Evolutionary conservation across 2,797 vertebrate species (phyloP).

Genomic region (Phataginus tetradactyla): DNA sequence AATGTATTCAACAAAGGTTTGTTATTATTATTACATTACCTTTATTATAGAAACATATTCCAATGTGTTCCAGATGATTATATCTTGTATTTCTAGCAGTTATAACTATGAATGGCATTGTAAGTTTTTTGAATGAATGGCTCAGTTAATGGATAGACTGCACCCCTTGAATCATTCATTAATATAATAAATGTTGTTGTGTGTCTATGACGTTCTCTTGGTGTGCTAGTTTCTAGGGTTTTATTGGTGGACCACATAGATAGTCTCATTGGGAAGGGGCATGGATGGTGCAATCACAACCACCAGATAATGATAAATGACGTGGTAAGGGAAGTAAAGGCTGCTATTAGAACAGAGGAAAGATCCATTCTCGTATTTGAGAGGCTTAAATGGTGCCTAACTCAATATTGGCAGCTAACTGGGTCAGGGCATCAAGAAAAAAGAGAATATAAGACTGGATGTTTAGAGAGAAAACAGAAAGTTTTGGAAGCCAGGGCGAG

Average conservation of each 20-base stretch:
- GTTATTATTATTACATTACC: neutral
- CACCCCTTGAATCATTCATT: neutral
- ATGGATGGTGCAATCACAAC: neutral
- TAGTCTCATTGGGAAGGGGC: neutral
- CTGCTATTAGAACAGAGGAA: neutral
- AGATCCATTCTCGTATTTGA: neutral
- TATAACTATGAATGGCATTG: neutral
- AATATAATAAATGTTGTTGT: neutral
- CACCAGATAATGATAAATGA: neutral
- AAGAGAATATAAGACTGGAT: neutral
- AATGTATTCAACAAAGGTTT: conserved; percentile 5
- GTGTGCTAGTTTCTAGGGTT: neutral
- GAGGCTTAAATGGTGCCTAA: neutral
- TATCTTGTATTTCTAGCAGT: conserved; percentile 4
- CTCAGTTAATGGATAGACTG: neutral
- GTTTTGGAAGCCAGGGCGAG: neutral
- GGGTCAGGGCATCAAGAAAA: neutral
- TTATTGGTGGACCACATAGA: neutral
- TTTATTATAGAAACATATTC: neutral
- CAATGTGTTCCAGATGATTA: neutral
- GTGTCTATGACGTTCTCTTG: neutral
- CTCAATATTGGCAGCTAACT: neutral
- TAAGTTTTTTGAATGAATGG: neutral
- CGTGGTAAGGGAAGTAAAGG: neutral
- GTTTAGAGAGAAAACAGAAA: neutral